Evolutionary conservation across 2,888 invertebrate species (phyloP).

Genomic region (Lomographa bimaculata): DNA sequence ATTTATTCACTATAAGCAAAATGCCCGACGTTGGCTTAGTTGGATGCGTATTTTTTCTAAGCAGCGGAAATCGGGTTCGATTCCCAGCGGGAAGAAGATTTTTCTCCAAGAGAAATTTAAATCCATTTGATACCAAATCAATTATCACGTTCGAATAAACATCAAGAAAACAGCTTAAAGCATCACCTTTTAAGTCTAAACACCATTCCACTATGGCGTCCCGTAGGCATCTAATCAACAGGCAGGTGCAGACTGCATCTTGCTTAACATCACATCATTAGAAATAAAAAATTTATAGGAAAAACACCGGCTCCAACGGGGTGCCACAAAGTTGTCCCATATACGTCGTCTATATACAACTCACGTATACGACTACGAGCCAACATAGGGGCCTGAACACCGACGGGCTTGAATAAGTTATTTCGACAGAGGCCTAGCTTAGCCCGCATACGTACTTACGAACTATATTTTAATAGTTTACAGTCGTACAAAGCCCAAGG

Average conservation of each 20-base stretch:
- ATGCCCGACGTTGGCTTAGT: too few species aligned
- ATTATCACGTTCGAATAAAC: conserved; percentile 3
- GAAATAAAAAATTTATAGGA: conserved; percentile 48
- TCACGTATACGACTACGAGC: conserved; percentile 40
- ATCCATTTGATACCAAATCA: too few species aligned
- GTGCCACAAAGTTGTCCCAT: conserved; percentile 48
- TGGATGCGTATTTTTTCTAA: too few species aligned
- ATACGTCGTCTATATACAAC: conserved; percentile 50
- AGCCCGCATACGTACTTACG: conserved; percentile 33
- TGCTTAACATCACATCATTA: conserved; percentile 27
- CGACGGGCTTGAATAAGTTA: conserved; percentile 60
- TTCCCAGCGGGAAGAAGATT: too few species aligned
- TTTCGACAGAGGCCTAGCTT: conserved; percentile 48
- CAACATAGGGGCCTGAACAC: conserved; percentile 42
- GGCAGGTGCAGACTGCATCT: conserved; percentile 27
- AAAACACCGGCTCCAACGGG: conserved; percentile 38
- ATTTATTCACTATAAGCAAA: too few species aligned
- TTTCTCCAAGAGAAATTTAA: too few species aligned
- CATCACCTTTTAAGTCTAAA: conserved; percentile 12
- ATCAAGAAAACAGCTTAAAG: conserved; percentile 10
- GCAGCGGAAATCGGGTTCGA: too few species aligned
- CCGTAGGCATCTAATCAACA: conserved; percentile 20
- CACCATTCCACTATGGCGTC: conserved; percentile 14
- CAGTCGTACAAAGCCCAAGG: conserved; percentile 36
- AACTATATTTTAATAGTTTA: conserved; percentile 55